Evolutionary conservation across 2,888 invertebrate species (phyloP).

Genomic region (Aromia moschata): DNA sequence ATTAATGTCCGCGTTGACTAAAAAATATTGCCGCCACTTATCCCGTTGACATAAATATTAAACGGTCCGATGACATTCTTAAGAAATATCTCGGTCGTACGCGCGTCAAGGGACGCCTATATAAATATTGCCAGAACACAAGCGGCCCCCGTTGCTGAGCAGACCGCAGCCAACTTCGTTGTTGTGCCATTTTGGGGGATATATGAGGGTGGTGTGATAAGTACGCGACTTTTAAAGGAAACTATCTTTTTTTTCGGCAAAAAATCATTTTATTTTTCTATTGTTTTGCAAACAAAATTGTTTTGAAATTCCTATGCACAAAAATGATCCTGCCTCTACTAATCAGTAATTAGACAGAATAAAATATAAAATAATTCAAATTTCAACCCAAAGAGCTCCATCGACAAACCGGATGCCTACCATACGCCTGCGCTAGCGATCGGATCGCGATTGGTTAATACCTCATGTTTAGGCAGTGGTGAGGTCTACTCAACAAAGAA

Average conservation of each 20-base stretch:
- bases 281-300: too few relatives aligned
- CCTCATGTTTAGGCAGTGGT: too few relatives aligned
- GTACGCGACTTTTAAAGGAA: neutral
- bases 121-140: conserved; percentile 1
- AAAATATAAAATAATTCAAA: neutral
- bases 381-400: too few relatives aligned
- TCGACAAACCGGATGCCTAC: too few relatives aligned
- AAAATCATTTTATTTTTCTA: too few relatives aligned
- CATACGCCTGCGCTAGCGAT: too few relatives aligned
- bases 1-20: too few relatives aligned
- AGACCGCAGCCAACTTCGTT: neutral
- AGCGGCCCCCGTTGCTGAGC: neutral
- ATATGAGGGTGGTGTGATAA: neutral
- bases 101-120: neutral
- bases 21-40: too few relatives aligned
- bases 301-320: too few relatives aligned
- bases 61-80: neutral
- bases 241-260: neutral
- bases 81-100: neutral
- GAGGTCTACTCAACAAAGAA: too few relatives aligned
- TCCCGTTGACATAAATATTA: neutral
- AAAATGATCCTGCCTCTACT: neutral
- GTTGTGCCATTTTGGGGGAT: neutral
- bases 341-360: too few relatives aligned
- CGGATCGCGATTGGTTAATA: too few relatives aligned